phyloP scores from a whole-genome alignment of 2,797 vertebrate genomes.

The Ptychadena robeensis region DNA sequence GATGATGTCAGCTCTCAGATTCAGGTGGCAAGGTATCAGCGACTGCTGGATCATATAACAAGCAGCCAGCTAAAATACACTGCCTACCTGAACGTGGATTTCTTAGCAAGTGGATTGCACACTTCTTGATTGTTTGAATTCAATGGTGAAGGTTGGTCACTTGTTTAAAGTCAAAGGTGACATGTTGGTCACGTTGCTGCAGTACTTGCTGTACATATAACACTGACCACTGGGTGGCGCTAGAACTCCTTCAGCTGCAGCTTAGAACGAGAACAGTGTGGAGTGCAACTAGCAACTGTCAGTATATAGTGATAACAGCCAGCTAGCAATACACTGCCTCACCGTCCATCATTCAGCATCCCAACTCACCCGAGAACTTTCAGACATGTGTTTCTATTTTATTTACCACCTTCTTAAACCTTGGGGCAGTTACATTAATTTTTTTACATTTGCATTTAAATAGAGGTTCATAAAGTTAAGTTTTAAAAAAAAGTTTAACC shows the following conservation, averaged over 20 bases:
- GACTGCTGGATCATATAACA: conserved; percentile 64
- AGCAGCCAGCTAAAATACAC: conserved; percentile 74
- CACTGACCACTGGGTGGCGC: conserved; percentile 58
- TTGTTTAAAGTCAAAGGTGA: background rate
- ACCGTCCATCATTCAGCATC: conserved; percentile 59
- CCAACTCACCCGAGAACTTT: background rate
- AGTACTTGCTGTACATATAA: background rate
- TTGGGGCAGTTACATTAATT: too few relatives aligned
- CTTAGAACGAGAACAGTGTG: conserved; percentile 67
- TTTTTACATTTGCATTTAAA: too few relatives aligned
- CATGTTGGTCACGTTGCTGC: background rate
- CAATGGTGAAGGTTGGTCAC: too few relatives aligned
- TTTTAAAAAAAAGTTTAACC: too few relatives aligned
- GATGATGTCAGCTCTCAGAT: conserved; percentile 49
- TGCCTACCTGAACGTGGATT: conserved; percentile 69
- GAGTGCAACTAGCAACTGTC: conserved; percentile 76
- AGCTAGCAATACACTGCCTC: conserved; percentile 79
- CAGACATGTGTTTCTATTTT: too few relatives aligned
- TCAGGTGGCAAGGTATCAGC: conserved; percentile 68
- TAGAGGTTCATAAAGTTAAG: too few relatives aligned
- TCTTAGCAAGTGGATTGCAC: too few relatives aligned
- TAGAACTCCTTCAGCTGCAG: conserved; percentile 33
- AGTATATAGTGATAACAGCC: conserved; percentile 70
- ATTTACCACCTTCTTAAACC: too few relatives aligned
- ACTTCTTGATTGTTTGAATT: too few relatives aligned